phyloP scores from a whole-genome alignment of 2,113 vertebrate genomes.

The Jaculus jaculus region DNA sequence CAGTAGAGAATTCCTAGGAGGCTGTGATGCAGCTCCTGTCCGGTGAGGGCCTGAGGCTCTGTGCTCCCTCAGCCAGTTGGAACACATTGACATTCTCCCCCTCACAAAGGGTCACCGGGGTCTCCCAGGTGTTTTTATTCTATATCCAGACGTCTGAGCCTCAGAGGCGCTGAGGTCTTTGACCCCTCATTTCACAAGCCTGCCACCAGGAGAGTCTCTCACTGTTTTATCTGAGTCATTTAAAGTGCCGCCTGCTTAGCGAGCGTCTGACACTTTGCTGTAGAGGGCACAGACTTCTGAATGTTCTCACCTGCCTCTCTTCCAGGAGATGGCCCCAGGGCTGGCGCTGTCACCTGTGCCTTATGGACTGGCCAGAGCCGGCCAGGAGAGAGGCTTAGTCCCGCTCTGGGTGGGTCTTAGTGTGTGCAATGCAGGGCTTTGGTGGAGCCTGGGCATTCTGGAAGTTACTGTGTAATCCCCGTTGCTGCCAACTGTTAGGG shows the following conservation, averaged over 20 bases:
- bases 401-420: not conserved
- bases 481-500: too few relatives aligned
- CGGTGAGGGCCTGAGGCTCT: not conserved
- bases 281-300: conserved; percentile 50
- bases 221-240: conserved; percentile 71
- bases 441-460: not conserved
- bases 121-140: conserved; percentile 65
- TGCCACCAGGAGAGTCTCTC: conserved; percentile 62
- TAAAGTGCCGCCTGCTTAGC: conserved; percentile 64
- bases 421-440: not conserved
- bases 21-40: accelerated
- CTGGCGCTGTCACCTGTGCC: not conserved
- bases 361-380: accelerated
- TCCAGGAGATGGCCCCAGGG: not conserved
- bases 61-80: not conserved
- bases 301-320: conserved; percentile 42
- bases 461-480: not conserved
- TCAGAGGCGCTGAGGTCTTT: conserved; percentile 57
- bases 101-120: not conserved
- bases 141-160: conserved; percentile 31
- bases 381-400: not conserved
- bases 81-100: conserved; percentile 48
- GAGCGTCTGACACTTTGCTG: conserved; percentile 62
- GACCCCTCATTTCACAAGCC: not conserved
- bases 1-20: accelerated